Evolutionary conservation across 1,140 invertebrate genomes (phyloP).

Genomic region (Neodiprion pinetum): DNA sequence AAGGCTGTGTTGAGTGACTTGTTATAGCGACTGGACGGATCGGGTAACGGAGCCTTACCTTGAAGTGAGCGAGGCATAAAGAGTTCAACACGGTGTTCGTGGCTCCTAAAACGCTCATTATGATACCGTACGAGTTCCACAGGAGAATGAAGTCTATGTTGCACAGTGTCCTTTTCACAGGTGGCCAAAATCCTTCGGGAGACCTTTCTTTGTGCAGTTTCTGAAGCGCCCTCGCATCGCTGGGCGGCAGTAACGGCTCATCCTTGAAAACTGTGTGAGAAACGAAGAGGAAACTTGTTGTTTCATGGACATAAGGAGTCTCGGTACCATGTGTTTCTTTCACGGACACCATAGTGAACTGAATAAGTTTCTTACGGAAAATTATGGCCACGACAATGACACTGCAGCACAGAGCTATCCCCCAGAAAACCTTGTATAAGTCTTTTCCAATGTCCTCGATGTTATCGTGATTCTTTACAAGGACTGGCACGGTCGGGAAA

Average conservation of each 20-base stretch:
- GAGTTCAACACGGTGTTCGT: slow-evolving; percentile 71
- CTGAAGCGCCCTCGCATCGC: slow-evolving; percentile 38
- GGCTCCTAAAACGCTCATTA: slow-evolving; percentile 74
- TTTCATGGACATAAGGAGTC: too few species aligned
- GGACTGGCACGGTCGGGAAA: slow-evolving; percentile 47
- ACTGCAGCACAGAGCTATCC: slow-evolving; percentile 44
- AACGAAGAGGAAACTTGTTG: too few species aligned
- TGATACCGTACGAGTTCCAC: slow-evolving; percentile 69
- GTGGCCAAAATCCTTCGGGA: slow-evolving; percentile 24
- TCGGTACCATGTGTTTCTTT: too few species aligned
- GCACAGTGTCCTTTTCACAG: slow-evolving; percentile 55
- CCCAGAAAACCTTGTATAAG: slow-evolving; percentile 51
- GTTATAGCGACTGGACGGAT: not conserved
- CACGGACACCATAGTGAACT: too few species aligned
- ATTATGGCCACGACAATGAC: too few species aligned
- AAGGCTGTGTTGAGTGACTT: not conserved
- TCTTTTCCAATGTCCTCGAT: slow-evolving; percentile 49
- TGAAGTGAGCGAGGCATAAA: slow-evolving; percentile 66
- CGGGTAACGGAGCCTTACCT: slow-evolving; percentile 50
- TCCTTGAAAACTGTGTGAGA: slow-evolving; percentile 64
- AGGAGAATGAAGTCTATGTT: slow-evolving; percentile 67
- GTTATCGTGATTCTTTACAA: slow-evolving; percentile 51
- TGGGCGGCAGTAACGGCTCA: slow-evolving; percentile 65
- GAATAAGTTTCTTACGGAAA: too few species aligned
- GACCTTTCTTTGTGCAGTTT: slow-evolving; percentile 26